Base-by-base conservation (phyloP, 2,113 vertebrate genomes). In the Geococcyx californianus region DNA sequence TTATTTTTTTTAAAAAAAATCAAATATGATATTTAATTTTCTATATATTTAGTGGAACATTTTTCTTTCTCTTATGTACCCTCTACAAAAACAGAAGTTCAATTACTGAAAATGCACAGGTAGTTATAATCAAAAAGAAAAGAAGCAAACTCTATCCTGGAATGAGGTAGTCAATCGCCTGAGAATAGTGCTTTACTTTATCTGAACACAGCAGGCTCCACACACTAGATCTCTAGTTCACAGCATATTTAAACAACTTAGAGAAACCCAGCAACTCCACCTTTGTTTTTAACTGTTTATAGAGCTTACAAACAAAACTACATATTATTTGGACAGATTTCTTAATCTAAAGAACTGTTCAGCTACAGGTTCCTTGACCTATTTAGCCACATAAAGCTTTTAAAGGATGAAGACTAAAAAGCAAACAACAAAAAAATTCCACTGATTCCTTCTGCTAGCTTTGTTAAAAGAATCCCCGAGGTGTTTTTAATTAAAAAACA, bases 391-490 rank as follows among this genome's bases (percentile, higher is more conserved):
- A 85, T n/a, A 89, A 93, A 73, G 63, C 45, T 87, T 94, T 88
- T 91, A 84, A 92, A 84, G 73, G 81, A 93, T 58, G 80, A 81
- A 80, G 45, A 88, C 51, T 92, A 90, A 89, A 89, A 93, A 80
- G 40, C 74, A 92, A 80, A 83, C 66, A 90, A 86, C 23, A 87
- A 92, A 66, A 93, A 90, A 87, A 26, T 86, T 38, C 68, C 68
- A 95, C 83, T 52, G 82, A 91, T 95, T 95, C 90, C 75, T 93
- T 95, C 69, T 89, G 29, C 38, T 64, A 91, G 56, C 92, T 90
- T 84, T 93, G 95, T 90, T 93, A 87, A 68, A 97, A 93, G 81
- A 82, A 91, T 92, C 91, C 84, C 52, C 86, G 94, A 89, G 76
- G 83, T 95, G 68, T 54, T 94, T 95, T 89, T 88, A 93, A 94